Evolutionary conservation across 2,888 invertebrate genomes (phyloP).

Genomic region (Drosophila emarginata): DNA sequence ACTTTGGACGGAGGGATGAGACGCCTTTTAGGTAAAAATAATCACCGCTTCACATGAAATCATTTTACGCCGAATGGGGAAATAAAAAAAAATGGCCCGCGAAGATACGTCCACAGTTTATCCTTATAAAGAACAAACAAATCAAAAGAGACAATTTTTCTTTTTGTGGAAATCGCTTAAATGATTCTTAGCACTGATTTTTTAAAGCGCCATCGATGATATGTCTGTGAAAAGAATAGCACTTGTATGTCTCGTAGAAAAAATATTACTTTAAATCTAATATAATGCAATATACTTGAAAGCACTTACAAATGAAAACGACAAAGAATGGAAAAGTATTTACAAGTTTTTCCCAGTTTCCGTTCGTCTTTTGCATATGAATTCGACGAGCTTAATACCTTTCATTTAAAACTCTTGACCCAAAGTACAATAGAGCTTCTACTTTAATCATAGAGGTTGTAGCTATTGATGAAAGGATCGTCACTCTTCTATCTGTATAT

Average conservation of each 20-base stretch:
- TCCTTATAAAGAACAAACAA: constrained; percentile 72
- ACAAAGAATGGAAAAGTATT: constrained; percentile 15
- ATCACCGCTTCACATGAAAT: constrained; percentile 82
- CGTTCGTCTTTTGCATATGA: constrained; percentile 32
- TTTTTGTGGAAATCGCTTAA: constrained; percentile 52
- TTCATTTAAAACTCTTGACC: background rate
- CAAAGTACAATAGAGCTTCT: background rate
- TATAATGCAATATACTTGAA: background rate
- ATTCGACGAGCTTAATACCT: background rate
- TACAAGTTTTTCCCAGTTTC: constrained; percentile 36
- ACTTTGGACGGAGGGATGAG: background rate
- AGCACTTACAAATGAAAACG: background rate
- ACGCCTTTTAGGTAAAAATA: constrained; percentile 77
- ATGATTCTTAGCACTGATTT: constrained; percentile 67
- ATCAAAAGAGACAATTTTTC: constrained; percentile 71
- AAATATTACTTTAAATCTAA: background rate
- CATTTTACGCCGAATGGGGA: constrained; percentile 70
- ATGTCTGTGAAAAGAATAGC: background rate
- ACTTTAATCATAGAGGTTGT: background rate
- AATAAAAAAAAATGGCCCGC: constrained; percentile 14
- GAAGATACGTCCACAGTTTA: constrained; percentile 63
- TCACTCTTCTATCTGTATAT: too few relatives aligned
- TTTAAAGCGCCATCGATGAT: constrained; percentile 25
- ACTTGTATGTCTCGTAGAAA: background rate
- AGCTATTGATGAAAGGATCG: background rate